Evolutionary conservation across 2,888 invertebrate species (phyloP).

Genomic region (Azorinus chamasolen): DNA sequence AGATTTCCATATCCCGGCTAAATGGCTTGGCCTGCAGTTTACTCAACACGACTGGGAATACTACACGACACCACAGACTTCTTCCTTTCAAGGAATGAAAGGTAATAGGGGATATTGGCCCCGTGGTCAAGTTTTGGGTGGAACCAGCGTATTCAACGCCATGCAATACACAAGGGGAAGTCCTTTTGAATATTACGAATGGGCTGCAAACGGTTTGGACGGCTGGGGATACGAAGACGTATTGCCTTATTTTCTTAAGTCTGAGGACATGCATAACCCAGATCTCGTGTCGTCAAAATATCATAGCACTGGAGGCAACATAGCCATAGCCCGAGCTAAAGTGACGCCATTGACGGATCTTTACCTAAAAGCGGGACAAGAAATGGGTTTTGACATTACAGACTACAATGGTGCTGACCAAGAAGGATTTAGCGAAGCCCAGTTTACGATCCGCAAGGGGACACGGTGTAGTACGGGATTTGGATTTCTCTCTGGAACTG

Average conservation of each 20-base stretch:
- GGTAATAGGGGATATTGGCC: constrained; percentile 20
- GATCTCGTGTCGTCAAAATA: constrained; percentile 6
- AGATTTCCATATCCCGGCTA: constrained; percentile 86
- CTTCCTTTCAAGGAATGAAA: constrained; percentile 53
- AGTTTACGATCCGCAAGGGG: constrained; percentile 1
- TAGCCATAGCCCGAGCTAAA: neutral
- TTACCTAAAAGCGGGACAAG: constrained; percentile 22
- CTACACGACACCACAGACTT: constrained; percentile 85
- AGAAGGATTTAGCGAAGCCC: constrained; percentile 3
- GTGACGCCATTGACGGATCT: neutral
- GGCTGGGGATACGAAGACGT: constrained; percentile 11
- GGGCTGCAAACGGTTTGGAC: neutral
- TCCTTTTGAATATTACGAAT: constrained; percentile 6
- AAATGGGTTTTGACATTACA: constrained; percentile 24
- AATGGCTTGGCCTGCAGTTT: constrained; percentile 83
- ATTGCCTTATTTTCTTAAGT: constrained; percentile 10
- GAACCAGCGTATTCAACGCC: constrained; percentile 19
- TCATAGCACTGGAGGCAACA: neutral
- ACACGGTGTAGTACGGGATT: constrained; percentile 8
- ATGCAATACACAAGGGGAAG: constrained; percentile 28
- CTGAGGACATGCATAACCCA: neutral
- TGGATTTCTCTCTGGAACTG: constrained; percentile 8
- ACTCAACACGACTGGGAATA: constrained; percentile 84
- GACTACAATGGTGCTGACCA: constrained; percentile 38
- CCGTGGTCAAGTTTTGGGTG: constrained; percentile 26